A percentile compares a stretch with the other conserved stretches of the same genome.
These are phyloP conservation scores for Rhamnusium bicolor DNA, from an alignment of 2,888 invertebrate genomes.

Conservation along the genomic window DNA sequence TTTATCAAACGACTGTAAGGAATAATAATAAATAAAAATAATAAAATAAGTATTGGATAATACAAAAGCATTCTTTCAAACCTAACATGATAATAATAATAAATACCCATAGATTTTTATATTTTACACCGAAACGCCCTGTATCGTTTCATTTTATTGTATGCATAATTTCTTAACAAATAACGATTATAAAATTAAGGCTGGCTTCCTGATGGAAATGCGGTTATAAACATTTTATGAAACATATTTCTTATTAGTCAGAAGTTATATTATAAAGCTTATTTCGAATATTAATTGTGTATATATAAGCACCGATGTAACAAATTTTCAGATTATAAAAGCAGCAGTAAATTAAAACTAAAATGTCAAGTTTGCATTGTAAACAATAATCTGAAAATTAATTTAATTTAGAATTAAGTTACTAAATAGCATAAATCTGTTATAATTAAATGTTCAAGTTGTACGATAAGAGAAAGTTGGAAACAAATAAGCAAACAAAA, in stretches of 20 bases:
- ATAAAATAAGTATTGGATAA: too few species aligned
- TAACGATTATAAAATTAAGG: too few species aligned
- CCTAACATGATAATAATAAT: too few species aligned
- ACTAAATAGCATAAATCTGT: constrained; percentile 57
- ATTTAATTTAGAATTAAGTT: constrained; percentile 53
- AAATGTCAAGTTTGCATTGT: constrained; percentile 38
- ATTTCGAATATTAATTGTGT: constrained; percentile 14
- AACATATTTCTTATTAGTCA: not conserved
- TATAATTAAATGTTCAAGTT: constrained; percentile 55
- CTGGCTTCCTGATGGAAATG: too few species aligned
- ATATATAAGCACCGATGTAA: constrained; percentile 23
- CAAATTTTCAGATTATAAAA: constrained; percentile 27
- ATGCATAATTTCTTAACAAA: too few species aligned
- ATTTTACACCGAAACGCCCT: too few species aligned
- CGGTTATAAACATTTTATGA: not conserved
- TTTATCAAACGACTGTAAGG: too few species aligned
- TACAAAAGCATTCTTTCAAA: too few species aligned
- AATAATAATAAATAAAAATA: too few species aligned
- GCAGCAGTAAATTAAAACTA: constrained; percentile 30
- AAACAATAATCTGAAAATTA: constrained; percentile 45
- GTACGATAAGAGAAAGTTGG: constrained; percentile 55
- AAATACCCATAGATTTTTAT: too few species aligned
- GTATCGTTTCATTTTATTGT: too few species aligned
- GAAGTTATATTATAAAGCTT: not conserved
- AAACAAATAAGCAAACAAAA: constrained; percentile 56